A percentile compares a stretch with the other conserved stretches of the same genome.
Evolutionary conservation across 2,888 invertebrate genomes (phyloP).

Genomic region (Tuta absoluta): DNA sequence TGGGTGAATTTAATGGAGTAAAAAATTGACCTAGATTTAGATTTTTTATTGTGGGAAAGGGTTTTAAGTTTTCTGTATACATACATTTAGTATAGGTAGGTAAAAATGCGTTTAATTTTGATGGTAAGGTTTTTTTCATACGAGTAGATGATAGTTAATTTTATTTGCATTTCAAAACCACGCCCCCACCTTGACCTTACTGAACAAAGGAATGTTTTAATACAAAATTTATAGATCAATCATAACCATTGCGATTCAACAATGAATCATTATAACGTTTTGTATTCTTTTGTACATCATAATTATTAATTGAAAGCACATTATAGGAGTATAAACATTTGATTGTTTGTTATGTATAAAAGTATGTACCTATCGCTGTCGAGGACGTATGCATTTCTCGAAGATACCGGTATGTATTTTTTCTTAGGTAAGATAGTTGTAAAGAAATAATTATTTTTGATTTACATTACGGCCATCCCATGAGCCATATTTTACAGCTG

Average conservation of each 20-base stretch:
- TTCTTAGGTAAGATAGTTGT: too few species aligned
- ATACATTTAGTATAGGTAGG: too few species aligned
- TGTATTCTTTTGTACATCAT: constrained; percentile 11
- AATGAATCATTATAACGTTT: constrained; percentile 57
- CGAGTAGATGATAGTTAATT: neutral
- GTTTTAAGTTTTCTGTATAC: too few species aligned
- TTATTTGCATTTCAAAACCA: neutral
- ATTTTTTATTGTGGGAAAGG: too few species aligned
- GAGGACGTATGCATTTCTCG: too few species aligned
- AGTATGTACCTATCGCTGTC: too few species aligned
- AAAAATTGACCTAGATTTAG: neutral
- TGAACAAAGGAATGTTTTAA: constrained; percentile 54
- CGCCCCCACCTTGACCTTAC: constrained; percentile 53
- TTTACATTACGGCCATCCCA: too few species aligned
- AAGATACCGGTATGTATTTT: too few species aligned
- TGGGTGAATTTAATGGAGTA: neutral
- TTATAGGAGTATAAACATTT: neutral
- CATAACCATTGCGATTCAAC: constrained; percentile 50
- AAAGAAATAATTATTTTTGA: too few species aligned
- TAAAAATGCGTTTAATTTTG: too few species aligned
- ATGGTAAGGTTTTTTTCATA: too few species aligned
- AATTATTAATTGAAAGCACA: neutral
- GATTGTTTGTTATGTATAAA: neutral
- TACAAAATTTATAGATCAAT: constrained; percentile 53
- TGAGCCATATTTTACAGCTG: too few species aligned